phyloP scores from a whole-genome alignment of 2,888 invertebrate genomes.

The Molanna angustata region DNA sequence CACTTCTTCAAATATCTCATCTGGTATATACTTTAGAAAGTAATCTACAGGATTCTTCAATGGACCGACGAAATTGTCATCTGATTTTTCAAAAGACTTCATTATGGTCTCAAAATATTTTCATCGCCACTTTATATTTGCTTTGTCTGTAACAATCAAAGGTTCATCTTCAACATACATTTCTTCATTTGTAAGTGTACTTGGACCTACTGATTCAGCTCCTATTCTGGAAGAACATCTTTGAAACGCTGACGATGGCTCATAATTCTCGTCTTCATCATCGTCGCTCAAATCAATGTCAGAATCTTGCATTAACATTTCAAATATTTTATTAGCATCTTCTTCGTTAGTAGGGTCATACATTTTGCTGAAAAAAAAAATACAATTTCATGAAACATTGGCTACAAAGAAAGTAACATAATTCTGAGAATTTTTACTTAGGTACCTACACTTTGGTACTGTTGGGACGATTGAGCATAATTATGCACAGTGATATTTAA shows the following conservation, averaged over 20 bases:
- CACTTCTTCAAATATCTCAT: not conserved
- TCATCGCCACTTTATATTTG: conserved; percentile 1
- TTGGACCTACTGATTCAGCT: not conserved
- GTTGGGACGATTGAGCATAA: not conserved
- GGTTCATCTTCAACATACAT: not conserved
- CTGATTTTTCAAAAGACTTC: not conserved
- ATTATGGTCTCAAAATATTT: not conserved
- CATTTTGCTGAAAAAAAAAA: not conserved
- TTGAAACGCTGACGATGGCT: not conserved
- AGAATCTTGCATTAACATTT: not conserved
- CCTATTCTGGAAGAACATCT: not conserved
- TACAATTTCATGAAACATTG: too few species aligned
- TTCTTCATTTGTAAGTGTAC: not conserved
- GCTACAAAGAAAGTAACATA: not conserved
- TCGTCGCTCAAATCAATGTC: not conserved
- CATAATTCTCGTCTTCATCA: not conserved
- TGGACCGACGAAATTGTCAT: not conserved
- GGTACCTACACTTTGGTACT: not conserved
- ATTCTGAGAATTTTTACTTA: not conserved
- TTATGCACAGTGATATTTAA: not conserved
- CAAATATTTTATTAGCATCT: not conserved
- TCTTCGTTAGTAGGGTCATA: not conserved
- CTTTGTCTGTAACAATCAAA: not conserved
- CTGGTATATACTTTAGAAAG: not conserved
- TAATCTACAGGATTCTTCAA: not conserved